These are phyloP conservation scores for Aeoliscus strigatus DNA, from an alignment of 2,797 vertebrate species.

Conservation along the genomic window DNA sequence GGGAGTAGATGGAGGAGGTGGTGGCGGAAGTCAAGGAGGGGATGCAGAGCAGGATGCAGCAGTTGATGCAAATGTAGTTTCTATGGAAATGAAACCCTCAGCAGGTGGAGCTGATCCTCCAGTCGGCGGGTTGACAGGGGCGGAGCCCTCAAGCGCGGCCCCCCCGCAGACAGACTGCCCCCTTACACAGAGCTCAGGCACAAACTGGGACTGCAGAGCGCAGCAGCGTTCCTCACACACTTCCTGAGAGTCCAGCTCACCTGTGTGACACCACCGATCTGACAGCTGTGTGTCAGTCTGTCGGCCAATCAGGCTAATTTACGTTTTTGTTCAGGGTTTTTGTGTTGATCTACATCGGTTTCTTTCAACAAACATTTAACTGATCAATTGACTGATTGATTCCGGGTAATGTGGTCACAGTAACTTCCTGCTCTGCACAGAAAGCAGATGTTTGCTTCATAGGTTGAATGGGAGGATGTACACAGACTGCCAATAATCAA, in stretches of 20 bases:
- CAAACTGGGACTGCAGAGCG: slow-evolving; percentile 46
- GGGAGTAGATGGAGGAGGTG: not conserved
- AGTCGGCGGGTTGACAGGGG: slow-evolving; percentile 12
- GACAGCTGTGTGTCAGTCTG: slow-evolving; percentile 30
- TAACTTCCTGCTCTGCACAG: too few species aligned
- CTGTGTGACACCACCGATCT: slow-evolving; percentile 8
- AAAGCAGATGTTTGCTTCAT: too few species aligned
- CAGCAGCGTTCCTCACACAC: slow-evolving; percentile 33
- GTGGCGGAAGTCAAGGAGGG: slow-evolving; percentile 1
- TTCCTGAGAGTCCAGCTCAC: slow-evolving; percentile 53
- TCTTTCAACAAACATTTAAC: too few species aligned
- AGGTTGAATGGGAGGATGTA: too few species aligned
- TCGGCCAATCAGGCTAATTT: slow-evolving; percentile 21
- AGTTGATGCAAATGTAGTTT: slow-evolving; percentile 10
- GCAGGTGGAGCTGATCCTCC: slow-evolving; percentile 7
- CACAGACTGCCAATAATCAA: too few species aligned
- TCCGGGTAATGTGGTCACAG: too few species aligned
- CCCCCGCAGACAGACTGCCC: slow-evolving; percentile 53
- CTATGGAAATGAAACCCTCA: slow-evolving; percentile 53
- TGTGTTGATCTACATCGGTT: too few species aligned
- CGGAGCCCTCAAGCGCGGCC: slow-evolving; percentile 1
- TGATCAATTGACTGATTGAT: too few species aligned
- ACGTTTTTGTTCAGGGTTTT: too few species aligned
- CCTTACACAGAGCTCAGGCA: slow-evolving; percentile 26
- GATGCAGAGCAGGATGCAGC: slow-evolving; percentile 12